A percentile compares a stretch with the other conserved stretches of the same genome.
phyloP scores from a whole-genome alignment of 2,113 vertebrate genomes.

The Phrynocephalus versicolor region DNA sequence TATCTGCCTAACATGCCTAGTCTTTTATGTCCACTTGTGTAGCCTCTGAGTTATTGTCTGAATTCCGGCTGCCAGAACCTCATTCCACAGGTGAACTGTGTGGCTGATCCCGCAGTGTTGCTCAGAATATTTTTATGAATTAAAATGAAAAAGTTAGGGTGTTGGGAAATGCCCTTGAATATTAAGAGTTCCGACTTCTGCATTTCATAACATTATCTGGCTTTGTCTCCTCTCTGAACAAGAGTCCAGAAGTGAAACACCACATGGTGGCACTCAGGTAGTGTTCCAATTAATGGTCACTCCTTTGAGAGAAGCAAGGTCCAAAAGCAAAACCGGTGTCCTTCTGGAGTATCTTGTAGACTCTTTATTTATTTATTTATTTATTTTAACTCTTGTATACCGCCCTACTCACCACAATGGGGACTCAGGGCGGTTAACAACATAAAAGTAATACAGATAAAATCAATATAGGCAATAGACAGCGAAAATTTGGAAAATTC shows the following conservation, averaged over 20 bases:
- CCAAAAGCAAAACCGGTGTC: conserved; percentile 1
- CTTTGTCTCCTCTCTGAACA: not conserved
- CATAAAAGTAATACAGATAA: no score
- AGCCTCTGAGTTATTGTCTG: not conserved
- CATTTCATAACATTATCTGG: not conserved
- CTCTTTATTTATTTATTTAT: no score
- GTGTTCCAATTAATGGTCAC: conserved; percentile 47
- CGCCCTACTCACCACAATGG: no score
- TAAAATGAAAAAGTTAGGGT: not conserved
- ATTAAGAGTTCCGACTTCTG: not conserved
- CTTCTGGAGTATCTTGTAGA: not conserved
- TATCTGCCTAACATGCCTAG: no score
- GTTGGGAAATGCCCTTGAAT: not conserved
- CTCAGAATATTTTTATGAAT: not conserved
- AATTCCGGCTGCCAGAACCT: no score
- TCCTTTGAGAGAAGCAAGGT: conserved; percentile 21
- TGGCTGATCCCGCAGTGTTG: no score
- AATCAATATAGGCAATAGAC: no score
- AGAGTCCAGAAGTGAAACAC: conserved; percentile 28
- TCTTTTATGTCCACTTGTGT: no score
- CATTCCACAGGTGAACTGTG: no score
- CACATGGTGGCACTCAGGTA: conserved; percentile 68
- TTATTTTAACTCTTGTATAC: no score
- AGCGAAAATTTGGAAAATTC: rapidly evolving
- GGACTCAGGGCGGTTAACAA: no score